phyloP scores from a whole-genome alignment of 2,888 invertebrate species.

The Eupithecia dodoneata region DNA sequence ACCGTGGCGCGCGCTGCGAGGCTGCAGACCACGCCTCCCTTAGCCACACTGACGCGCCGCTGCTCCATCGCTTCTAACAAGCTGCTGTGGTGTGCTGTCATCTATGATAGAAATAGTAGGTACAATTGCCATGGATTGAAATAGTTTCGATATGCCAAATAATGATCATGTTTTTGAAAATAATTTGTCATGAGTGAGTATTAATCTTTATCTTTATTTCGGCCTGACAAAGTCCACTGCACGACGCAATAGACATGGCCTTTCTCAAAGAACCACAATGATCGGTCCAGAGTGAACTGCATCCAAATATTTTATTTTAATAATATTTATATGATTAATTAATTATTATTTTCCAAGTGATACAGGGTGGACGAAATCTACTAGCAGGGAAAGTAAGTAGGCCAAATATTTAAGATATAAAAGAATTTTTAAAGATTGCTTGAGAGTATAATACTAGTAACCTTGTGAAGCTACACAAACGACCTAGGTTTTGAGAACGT shows the following conservation, averaged over 20 bases:
- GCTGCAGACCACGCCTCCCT: slow-evolving; percentile 93
- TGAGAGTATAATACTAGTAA: too few species aligned
- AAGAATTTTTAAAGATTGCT: too few species aligned
- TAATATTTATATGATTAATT: too few species aligned
- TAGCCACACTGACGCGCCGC: slow-evolving; percentile 94
- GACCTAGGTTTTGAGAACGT: not conserved
- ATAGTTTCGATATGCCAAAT: not conserved
- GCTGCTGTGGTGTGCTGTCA: slow-evolving; percentile 84
- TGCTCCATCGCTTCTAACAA: slow-evolving; percentile 98
- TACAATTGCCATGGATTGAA: not conserved
- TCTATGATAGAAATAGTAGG: slow-evolving; percentile 51
- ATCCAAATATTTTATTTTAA: not conserved
- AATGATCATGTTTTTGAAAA: not conserved
- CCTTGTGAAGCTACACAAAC: not conserved
- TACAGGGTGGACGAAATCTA: too few species aligned
- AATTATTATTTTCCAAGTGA: too few species aligned
- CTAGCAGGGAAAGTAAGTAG: too few species aligned
- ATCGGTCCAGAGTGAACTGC: not conserved
- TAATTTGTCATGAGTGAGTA: not conserved
- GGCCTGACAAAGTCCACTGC: too few species aligned
- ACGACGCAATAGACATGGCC: not conserved
- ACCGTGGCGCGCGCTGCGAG: slow-evolving; percentile 93
- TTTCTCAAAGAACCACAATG: not conserved
- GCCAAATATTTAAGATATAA: too few species aligned
- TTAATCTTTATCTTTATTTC: not conserved